These are phyloP conservation scores for Philotrypesis tridentata DNA, from an alignment of 1,140 invertebrate species.

Conservation along the genomic window DNA sequence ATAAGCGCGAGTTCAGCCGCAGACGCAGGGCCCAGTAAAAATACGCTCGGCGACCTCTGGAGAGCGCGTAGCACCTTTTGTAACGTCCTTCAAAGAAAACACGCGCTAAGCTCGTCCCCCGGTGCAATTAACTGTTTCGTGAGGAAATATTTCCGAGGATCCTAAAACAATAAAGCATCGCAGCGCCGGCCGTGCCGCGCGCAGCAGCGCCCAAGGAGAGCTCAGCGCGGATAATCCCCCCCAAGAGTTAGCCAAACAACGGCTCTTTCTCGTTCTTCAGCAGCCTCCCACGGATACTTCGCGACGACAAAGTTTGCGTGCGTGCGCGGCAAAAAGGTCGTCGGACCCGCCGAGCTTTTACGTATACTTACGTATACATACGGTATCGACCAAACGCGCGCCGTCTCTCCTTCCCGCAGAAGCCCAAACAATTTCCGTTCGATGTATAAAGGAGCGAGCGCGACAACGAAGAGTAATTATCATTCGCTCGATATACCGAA, in stretches of 20 bases:
- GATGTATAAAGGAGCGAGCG: too few relatives aligned
- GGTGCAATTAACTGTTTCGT: not conserved
- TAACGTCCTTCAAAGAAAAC: not conserved
- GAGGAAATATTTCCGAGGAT: constrained; percentile 16
- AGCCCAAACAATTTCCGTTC: not conserved
- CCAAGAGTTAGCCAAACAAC: constrained; percentile 24
- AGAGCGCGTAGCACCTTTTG: too few relatives aligned
- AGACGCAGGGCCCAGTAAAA: not conserved
- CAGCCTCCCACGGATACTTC: not conserved
- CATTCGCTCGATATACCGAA: too few relatives aligned
- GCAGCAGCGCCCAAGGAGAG: not conserved
- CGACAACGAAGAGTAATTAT: too few relatives aligned
- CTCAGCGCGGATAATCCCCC: not conserved
- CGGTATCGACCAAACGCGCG: not conserved
- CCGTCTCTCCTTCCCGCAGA: not conserved
- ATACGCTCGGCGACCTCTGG: not conserved
- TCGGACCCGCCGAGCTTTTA: not conserved
- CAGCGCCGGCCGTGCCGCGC: not conserved
- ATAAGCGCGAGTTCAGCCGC: too few relatives aligned
- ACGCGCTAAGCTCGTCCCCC: not conserved
- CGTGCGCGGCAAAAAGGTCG: not conserved
- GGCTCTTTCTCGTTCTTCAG: not conserved
- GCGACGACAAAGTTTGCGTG: not conserved
- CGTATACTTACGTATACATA: not conserved
- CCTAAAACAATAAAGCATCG: constrained; percentile 42